Conservation (phyloP, 2,888 invertebrate species). For the Thymelicus sylvestris region DNA sequence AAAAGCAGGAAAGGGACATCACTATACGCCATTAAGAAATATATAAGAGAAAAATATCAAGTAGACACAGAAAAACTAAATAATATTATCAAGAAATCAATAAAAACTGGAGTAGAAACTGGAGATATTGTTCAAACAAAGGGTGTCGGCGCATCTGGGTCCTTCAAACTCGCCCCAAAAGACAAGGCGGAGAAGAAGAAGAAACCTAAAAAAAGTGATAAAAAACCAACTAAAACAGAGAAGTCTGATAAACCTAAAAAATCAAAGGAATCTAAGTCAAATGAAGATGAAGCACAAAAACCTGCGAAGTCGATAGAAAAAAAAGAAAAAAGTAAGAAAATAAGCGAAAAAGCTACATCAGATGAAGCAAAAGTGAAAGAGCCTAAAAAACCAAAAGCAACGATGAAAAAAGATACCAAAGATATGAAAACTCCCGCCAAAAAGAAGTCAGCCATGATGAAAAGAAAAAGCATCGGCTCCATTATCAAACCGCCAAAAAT, state of each 20-base stretch:
- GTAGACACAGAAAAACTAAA: conserved; percentile 62
- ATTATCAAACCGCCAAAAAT: conserved; percentile 76
- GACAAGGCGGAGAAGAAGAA: conserved; percentile 50
- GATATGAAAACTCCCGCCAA: conserved; percentile 55
- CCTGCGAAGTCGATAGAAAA: conserved; percentile 33
- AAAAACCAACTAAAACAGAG: conserved; percentile 34
- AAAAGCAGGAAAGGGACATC: conserved; percentile 70
- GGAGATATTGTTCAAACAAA: conserved; percentile 66
- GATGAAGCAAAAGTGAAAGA: conserved; percentile 41
- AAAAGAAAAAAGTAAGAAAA: conserved; percentile 39
- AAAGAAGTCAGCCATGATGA: conserved; percentile 58
- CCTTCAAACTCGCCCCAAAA: conserved; percentile 63
- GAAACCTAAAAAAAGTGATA: conserved; percentile 40
- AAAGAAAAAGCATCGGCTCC: conserved; percentile 70
- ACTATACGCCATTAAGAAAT: conserved; percentile 71
- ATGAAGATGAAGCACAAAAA: conserved; percentile 37
- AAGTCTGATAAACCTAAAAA: conserved; percentile 38
- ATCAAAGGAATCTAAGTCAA: conserved; percentile 23
- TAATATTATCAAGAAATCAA: conserved; percentile 63
- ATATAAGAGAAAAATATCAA: conserved; percentile 59
- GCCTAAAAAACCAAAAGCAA: conserved; percentile 14
- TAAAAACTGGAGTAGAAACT: conserved; percentile 64
- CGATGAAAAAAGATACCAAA: conserved; percentile 43
- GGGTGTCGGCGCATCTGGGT: conserved; percentile 69
- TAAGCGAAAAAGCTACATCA: conserved; percentile 37